Evolutionary conservation across 2,888 invertebrate genomes (phyloP).

Genomic region (Entomobrya multifasciata): DNA sequence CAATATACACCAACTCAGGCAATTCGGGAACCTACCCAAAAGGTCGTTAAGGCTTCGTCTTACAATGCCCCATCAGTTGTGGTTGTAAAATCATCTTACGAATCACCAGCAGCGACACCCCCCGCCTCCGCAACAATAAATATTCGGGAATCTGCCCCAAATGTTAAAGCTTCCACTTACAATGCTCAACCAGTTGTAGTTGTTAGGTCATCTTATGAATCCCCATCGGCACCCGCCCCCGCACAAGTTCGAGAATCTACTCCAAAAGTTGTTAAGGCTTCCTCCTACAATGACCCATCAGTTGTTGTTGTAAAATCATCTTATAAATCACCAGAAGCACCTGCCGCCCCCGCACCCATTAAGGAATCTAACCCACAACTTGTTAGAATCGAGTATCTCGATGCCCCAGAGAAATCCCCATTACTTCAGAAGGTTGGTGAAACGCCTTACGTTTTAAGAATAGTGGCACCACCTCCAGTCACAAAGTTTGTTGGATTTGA

Average conservation of each 20-base stretch:
- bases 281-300: not conserved
- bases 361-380: no score
- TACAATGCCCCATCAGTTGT: not conserved
- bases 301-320: slow-evolving; percentile 21
- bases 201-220: not conserved
- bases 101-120: no score
- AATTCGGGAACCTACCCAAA: no score
- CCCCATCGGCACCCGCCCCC: not conserved
- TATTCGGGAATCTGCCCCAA: no score
- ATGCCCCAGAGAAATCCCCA: not conserved
- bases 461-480: not conserved
- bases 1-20: no score
- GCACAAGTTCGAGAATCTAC: no score
- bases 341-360: not conserved
- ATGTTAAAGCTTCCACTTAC: not conserved
- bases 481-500: not conserved
- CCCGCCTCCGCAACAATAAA: not conserved
- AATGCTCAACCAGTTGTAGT: not conserved
- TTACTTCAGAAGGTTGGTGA: slow-evolving; percentile 7
- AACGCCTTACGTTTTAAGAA: not conserved
- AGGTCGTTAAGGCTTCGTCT: not conserved
- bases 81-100: no score
- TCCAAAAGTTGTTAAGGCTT: not conserved
- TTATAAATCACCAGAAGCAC: no score
- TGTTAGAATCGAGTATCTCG: not conserved